Evolutionary conservation across 2,888 invertebrate genomes (phyloP).

Genomic region (Drosophila recens): DNA sequence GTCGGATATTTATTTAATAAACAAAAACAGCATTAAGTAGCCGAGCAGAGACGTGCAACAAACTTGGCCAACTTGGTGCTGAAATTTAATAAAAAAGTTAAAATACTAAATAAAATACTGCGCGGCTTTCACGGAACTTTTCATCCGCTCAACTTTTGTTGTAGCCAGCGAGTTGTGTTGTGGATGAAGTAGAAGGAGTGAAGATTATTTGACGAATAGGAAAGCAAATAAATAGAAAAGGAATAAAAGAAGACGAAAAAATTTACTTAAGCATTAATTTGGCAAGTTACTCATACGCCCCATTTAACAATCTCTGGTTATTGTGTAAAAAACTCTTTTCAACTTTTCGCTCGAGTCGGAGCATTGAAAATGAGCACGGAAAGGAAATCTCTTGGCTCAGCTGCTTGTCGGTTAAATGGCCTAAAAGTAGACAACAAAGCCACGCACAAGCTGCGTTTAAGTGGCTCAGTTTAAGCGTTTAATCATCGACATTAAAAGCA

Average conservation of each 20-base stretch:
- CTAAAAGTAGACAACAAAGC: constrained; percentile 69
- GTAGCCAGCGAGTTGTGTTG: constrained; percentile 4
- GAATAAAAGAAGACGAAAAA: constrained; percentile 9
- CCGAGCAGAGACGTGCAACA: constrained; percentile 40
- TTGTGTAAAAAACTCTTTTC: constrained; percentile 53
- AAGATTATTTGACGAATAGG: constrained; percentile 31
- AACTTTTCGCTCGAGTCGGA: constrained; percentile 11
- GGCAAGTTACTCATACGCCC: constrained; percentile 70
- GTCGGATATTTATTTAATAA: constrained; percentile 76
- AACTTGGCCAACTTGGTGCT: constrained; percentile 52
- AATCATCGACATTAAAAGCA: constrained; percentile 73
- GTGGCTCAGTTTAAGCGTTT: constrained; percentile 59
- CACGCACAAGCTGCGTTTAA: constrained; percentile 56
- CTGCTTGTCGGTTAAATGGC: constrained; percentile 63
- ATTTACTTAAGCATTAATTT: constrained; percentile 62
- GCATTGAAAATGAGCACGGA: constrained; percentile 21
- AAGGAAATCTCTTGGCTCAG: constrained; percentile 20
- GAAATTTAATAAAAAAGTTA: constrained; percentile 72
- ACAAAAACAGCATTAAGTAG: constrained; percentile 63
- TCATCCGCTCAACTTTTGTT: constrained; percentile 33
- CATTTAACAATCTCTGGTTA: constrained; percentile 61
- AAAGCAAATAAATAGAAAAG: constrained; percentile 12
- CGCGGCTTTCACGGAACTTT: constrained; percentile 36
- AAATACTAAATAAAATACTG: constrained; percentile 59
- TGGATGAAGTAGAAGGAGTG: neutral